Evolutionary conservation across 2,888 invertebrate genomes (phyloP), one percentile per base, ranked within the genome.

Genomic region (Polydrusus cervinus): DNA sequence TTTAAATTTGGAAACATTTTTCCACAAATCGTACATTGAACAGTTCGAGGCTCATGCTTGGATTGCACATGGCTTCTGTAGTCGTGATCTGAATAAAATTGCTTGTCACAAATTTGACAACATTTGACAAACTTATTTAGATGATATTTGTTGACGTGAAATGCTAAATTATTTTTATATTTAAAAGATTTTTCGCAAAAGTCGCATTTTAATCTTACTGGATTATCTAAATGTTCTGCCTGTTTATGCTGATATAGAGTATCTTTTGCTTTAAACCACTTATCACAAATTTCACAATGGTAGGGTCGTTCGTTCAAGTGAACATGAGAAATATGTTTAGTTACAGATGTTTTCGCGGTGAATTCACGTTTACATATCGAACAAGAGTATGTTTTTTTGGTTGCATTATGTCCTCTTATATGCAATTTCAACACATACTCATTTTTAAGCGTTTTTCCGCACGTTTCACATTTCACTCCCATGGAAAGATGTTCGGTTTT

Each of bases 1-100:
- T 49, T 38, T 40, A 86, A 86, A 80, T 89, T 89, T 84, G 88
- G 89, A 78, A 89, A 90, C 16, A 89, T 89, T 82, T 89, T 89
- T 71, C 88, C 87, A 80, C 90, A 90, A 10, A 87, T 87, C 64
- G 88, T 87, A 81, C 90, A 90, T 71, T 45, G 13, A 11, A 47
- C n/a, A 13, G 18, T 34, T 1, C 49, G 13, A 9, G 49, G 51
- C 11, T 38, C 53, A 45, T 71, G 71, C 53, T 55, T 71, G 11
- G 53, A 16, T 14, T 55, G 34, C 55, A 71, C 25, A 65, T 71
- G 71, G 38, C 53, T 30, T 25, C 34, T 51, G 18, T 53, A 53
- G 18, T 72, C 25, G 3, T 47, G 57, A 34, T 57, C 16, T 16
- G n/a, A n/a, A 30, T 49, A 66, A 45, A 72, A 72, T 16, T 45